Conservation (phyloP, 2,113 vertebrate genomes). For the Tragelaphus strepsiceros region DNA sequence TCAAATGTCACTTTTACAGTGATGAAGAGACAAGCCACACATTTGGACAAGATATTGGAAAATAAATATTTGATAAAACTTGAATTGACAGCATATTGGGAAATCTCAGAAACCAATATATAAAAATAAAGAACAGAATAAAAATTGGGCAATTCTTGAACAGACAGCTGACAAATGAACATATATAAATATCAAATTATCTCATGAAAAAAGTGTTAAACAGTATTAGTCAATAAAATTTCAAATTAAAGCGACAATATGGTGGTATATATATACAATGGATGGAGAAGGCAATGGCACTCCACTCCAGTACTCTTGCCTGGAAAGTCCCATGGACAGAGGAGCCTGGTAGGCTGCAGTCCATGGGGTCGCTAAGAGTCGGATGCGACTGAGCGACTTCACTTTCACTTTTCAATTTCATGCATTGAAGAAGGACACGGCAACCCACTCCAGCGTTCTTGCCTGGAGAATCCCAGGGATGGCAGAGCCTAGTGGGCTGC, state of each 20-base stretch:
- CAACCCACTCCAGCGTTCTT: no score
- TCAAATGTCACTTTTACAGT: background rate
- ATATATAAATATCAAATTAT: background rate
- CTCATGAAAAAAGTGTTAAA: background rate
- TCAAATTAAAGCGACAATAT: background rate
- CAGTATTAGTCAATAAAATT: background rate
- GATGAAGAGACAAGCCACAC: background rate
- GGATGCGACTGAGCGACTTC: no score
- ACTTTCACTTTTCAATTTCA: no score
- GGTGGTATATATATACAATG: background rate
- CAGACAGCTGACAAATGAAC: background rate
- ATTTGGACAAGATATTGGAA: background rate
- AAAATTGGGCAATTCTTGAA: background rate
- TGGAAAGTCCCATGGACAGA: no score
- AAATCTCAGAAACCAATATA: background rate
- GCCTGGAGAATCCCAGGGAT: no score
- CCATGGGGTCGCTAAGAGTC: no score
- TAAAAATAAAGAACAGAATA: background rate
- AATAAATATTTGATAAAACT: background rate
- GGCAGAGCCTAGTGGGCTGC: no score
- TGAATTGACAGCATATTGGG: background rate
- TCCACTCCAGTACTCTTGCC: no score
- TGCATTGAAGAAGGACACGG: no score
- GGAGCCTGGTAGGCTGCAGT: no score
- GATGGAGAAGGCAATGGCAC: no score